A percentile compares a stretch with the other conserved stretches of the same genome.
phyloP scores from a whole-genome alignment of 2,888 invertebrate species.

The Ormia ochracea region DNA sequence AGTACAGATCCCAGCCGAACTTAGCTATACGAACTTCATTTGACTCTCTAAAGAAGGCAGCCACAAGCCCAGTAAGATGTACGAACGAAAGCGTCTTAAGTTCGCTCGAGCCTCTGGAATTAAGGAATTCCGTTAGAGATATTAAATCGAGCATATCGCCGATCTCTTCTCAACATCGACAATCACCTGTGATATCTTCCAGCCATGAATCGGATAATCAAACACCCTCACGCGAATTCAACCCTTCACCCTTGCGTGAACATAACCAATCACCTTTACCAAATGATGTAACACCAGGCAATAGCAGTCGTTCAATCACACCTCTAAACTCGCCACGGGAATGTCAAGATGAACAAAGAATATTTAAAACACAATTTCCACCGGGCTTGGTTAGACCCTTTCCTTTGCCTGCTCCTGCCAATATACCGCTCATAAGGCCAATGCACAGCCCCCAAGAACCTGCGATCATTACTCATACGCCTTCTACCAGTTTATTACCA shows the following conservation, averaged over 20 bases:
- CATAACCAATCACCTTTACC: slow-evolving; percentile 59
- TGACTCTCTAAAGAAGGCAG: neutral
- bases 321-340: slow-evolving; percentile 48
- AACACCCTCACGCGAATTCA: slow-evolving; percentile 58
- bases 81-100: slow-evolving; percentile 14
- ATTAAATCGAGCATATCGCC: slow-evolving; percentile 45
- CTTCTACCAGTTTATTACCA: slow-evolving; percentile 35
- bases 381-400: slow-evolving; percentile 75
- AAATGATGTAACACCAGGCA: slow-evolving; percentile 9
- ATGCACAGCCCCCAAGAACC: slow-evolving; percentile 54
- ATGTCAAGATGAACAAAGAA: slow-evolving; percentile 63
- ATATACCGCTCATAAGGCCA: slow-evolving; percentile 47
- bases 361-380: slow-evolving; percentile 66
- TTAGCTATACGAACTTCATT: slow-evolving; percentile 29
- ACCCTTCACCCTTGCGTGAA: slow-evolving; percentile 63
- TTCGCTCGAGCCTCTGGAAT: slow-evolving; percentile 67
- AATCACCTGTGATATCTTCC: slow-evolving; percentile 54
- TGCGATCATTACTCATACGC: slow-evolving; percentile 3
- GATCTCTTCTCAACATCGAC: slow-evolving; percentile 20
- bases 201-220: slow-evolving; percentile 29
- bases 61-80: slow-evolving; percentile 22
- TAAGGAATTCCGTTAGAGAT: slow-evolving; percentile 64
- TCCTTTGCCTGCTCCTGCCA: slow-evolving; percentile 69
- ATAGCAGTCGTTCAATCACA: slow-evolving; percentile 56
- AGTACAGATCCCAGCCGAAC: slow-evolving; percentile 70